Evolutionary conservation across 2,888 invertebrate species (phyloP), one percentile per base, ranked within the genome.

Genomic region (Omphaloscelis lunosa): DNA sequence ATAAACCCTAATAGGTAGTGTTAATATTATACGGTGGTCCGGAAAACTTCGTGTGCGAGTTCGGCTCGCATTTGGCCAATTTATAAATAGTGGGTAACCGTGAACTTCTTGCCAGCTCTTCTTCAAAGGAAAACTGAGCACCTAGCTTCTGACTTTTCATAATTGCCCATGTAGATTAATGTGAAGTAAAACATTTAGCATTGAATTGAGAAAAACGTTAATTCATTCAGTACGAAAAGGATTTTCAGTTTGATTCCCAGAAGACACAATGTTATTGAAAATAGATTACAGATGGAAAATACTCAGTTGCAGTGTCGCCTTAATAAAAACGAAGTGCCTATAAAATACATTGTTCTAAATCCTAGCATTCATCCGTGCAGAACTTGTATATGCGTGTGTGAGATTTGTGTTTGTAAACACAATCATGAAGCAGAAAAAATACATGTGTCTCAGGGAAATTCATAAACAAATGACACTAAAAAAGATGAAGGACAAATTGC

Each of bases 231-330:
- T 23, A 23, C 8, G 23, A 15, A 67, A 67, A 29, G 8, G 8
- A 15, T 15, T 23, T 48, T 48, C 23, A 29, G 15, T 29, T 15
- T 5, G 15, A 23, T 48, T 29, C 15, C 9, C 23, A 23, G 5
- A 48, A 29, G 23, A 15, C 0, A 20, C 15, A 23, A 15, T 67
- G 6, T 29, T 29, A 48, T 66, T 48, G 15, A 0, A 1, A n/a
- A n/a, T n/a, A n/a, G n/a, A 67, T 23, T 66, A 9, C 12, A 29
- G 23, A 1, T 29, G 29, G 4, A 29, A 29, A 23, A 20, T 20
- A 0, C 4, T 8, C 1, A 48, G 8, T 8, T 4, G 5, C 2
- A 29, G 2, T 34, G 0, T 48, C 45, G 12, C 20, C 1, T 12
- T 3, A 20, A 20, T 45, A 27, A 20, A 11, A 11, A 65, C 0